Conservation (phyloP, 2,113 vertebrate genomes). For the Phoenicopterus ruber region DNA sequence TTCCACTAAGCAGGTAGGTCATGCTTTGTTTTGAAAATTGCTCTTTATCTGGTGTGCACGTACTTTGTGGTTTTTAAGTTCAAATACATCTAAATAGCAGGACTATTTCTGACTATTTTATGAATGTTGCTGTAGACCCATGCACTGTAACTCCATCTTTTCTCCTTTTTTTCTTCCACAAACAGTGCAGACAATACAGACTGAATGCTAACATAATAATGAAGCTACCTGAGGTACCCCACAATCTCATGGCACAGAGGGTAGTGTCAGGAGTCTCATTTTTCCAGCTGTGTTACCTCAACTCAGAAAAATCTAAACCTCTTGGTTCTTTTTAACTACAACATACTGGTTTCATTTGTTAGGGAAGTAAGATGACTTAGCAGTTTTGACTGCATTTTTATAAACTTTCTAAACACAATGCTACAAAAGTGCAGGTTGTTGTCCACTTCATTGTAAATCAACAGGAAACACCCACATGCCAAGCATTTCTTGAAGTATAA, state of each 20-base stretch:
- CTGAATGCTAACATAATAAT: not conserved
- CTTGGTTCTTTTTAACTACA: not conserved
- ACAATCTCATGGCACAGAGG: not conserved
- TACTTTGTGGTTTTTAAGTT: not conserved
- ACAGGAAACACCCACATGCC: not conserved
- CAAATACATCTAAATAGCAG: not conserved
- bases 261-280: not conserved
- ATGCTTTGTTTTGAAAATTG: not conserved
- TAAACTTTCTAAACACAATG: not conserved
- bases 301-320: not conserved
- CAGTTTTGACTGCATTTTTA: not conserved
- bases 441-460: not conserved
- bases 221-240: not conserved
- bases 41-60: not conserved
- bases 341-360: not conserved
- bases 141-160: not conserved
- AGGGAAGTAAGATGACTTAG: not conserved
- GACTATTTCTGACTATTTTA: not conserved
- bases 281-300: not conserved
- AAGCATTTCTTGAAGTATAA: not conserved
- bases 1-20: slow-evolving; percentile 84
- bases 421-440: not conserved
- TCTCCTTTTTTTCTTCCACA: not conserved
- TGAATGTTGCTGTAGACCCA: not conserved
- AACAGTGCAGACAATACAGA: not conserved